Base-by-base conservation (phyloP, 23 tunicate species). In the Trididemnum miniatum region DNA sequence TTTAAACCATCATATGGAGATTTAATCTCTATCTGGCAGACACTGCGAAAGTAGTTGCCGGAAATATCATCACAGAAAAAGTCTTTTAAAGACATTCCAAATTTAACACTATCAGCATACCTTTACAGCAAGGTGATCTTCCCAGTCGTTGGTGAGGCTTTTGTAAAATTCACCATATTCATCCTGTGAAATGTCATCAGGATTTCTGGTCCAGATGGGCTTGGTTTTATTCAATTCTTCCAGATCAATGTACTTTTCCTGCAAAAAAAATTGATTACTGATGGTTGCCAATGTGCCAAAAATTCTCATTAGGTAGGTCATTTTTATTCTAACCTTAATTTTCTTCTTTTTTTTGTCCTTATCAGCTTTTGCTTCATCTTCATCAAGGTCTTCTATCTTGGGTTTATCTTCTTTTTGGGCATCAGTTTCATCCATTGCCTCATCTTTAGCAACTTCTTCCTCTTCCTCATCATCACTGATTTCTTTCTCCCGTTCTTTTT, bases 161-260 rank as follows among this genome's bases (percentile, higher is more conserved):
- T 95, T 95, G 85, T 95, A 95, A 65, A 95, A 95, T 59, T 95
- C 98, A 25, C 95, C 98, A 66, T 95, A 95, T 69, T 95, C 98
- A 36, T 95, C 98, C 50, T 89, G 91, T 0, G 98, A 95, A 40
- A 95, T 95, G 59, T 95, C 98, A 71, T 95, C 98, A 62, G 98
- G 95, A 51, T 95, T 95, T 76, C 98, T 63, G 0, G 98, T 95
- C 98, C 98, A 95, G 71, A 95, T 52, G 35, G 98, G 98, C 39
- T 95, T 95, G 32, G 95, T 95, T 76, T 95, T 95, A 80, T 95
- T 95, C 28, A 95, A 71, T 65, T 90, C 99, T 91, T 95, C 99
- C 52, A 83, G 52, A 54, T 88, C 92, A 52, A 83, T 87, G 89
- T 93, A 93, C 37, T 87, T 88, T 76, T 93, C 93, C 90, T 85